phyloP scores from a whole-genome alignment of 2,888 invertebrate genomes.

The Synanthedon myopaeformis region DNA sequence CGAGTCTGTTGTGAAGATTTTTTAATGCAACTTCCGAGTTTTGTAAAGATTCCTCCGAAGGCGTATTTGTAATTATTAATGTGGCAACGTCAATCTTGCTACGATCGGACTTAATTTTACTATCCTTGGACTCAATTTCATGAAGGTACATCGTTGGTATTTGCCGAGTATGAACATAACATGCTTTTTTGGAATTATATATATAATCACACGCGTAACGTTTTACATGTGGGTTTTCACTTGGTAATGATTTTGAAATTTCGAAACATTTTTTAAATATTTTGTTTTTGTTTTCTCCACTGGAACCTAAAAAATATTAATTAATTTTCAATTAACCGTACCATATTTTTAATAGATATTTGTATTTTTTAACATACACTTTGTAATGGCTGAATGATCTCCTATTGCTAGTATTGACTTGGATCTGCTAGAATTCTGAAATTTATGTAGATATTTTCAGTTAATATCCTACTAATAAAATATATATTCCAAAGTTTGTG shows the following conservation, averaged over 20 bases:
- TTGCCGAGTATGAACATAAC: conserved; percentile 38
- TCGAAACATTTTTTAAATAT: conserved; percentile 24
- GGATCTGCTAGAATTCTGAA: conserved; percentile 42
- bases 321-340: not conserved
- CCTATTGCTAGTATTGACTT: conserved; percentile 47
- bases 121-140: conserved; percentile 27
- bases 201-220: conserved; percentile 23
- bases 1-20: conserved; percentile 38
- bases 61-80: conserved; percentile 31
- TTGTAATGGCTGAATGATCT: conserved; percentile 46
- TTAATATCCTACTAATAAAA: too few species aligned
- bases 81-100: conserved; percentile 43
- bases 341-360: too few species aligned
- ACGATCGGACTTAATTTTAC: conserved; percentile 16
- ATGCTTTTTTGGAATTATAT: conserved; percentile 33
- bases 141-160: conserved; percentile 38
- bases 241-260: conserved; percentile 26
- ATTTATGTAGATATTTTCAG: conserved; percentile 5
- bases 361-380: conserved; percentile 22
- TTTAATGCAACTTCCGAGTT: conserved; percentile 21
- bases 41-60: conserved; percentile 26
- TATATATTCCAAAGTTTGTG: too few species aligned
- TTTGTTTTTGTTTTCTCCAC: conserved; percentile 15
- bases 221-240: conserved; percentile 14
- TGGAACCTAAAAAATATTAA: conserved; percentile 25